Evolutionary conservation across 2,113 vertebrate genomes (phyloP).

Genomic region (Marmota monax): DNA sequence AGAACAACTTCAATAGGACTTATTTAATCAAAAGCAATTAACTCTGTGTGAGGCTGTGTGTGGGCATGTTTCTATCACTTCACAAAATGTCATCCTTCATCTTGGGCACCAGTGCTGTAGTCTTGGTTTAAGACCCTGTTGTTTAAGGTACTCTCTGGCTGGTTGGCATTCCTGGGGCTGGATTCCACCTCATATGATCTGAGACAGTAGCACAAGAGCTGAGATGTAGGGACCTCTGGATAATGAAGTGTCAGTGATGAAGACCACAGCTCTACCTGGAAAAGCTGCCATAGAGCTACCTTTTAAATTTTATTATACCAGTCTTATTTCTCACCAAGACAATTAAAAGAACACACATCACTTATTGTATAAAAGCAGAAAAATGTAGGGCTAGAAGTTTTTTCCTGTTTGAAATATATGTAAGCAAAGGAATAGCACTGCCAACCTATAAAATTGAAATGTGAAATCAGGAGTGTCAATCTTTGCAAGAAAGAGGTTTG

Average conservation of each 20-base stretch:
- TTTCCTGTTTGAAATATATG: no score
- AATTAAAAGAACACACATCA: neutral
- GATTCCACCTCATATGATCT: neutral
- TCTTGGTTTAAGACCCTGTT: slow-evolving; percentile 1
- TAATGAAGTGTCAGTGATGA: neutral
- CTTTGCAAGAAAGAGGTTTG: slow-evolving; percentile 14
- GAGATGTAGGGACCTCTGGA: neutral
- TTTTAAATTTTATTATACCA: slow-evolving; percentile 9
- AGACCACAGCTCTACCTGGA: neutral
- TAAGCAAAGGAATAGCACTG: neutral
- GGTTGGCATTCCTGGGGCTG: neutral
- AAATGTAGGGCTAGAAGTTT: no score
- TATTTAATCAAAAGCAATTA: slow-evolving; percentile 22
- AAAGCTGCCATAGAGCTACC: neutral
- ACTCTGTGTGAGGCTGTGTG: neutral
- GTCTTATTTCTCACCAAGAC: neutral
- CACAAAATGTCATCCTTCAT: slow-evolving; percentile 16
- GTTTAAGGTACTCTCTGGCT: neutral
- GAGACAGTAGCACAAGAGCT: neutral
- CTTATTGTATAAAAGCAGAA: neutral
- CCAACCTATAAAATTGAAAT: neutral
- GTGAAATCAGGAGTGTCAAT: slow-evolving; percentile 27
- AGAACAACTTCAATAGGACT: slow-evolving; percentile 33
- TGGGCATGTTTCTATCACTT: neutral
- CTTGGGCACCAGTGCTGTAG: neutral